A percentile compares a stretch with the other conserved stretches of the same genome.
phyloP scores from a whole-genome alignment of 2,797 vertebrate species.

The Syndactyla subalaris region DNA sequence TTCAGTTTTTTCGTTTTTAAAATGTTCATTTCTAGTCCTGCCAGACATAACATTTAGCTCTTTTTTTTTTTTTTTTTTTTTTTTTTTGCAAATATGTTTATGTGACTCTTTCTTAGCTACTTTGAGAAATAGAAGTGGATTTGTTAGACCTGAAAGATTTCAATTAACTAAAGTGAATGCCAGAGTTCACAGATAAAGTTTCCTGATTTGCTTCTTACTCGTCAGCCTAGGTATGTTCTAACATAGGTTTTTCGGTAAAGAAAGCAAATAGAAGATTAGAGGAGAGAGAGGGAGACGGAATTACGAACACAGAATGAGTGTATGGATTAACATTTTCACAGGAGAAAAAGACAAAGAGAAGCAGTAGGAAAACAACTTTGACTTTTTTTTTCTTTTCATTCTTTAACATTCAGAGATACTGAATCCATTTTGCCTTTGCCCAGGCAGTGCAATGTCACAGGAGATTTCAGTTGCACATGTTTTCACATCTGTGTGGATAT shows the following conservation, averaged over 20 bases:
- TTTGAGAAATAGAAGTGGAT: neutral
- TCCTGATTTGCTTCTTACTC: neutral
- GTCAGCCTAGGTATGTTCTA: neutral
- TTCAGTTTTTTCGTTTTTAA: neutral
- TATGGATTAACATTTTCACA: neutral
- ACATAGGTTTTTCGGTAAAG: neutral
- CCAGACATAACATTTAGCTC: neutral
- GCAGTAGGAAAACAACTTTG: neutral
- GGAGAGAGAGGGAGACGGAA: neutral
- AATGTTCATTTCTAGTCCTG: neutral
- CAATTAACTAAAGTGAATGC: slow-evolving; percentile 29
- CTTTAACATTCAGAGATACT: neutral
- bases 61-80: neutral
- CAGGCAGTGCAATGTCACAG: neutral
- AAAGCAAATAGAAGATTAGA: neutral
- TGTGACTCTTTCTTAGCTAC: neutral
- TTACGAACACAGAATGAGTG: neutral
- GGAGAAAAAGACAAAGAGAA: neutral
- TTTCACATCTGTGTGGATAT: neutral
- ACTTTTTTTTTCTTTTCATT: neutral
- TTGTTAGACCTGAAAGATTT: slow-evolving; percentile 32
- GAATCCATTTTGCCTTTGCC: neutral
- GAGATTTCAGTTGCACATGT: neutral
- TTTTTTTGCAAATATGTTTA: neutral
- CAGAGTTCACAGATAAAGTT: neutral